These are phyloP conservation scores for Holothuria scabra DNA, from an alignment of 53 echinoderm and acorn worm species.

Conservation along the genomic window DNA sequence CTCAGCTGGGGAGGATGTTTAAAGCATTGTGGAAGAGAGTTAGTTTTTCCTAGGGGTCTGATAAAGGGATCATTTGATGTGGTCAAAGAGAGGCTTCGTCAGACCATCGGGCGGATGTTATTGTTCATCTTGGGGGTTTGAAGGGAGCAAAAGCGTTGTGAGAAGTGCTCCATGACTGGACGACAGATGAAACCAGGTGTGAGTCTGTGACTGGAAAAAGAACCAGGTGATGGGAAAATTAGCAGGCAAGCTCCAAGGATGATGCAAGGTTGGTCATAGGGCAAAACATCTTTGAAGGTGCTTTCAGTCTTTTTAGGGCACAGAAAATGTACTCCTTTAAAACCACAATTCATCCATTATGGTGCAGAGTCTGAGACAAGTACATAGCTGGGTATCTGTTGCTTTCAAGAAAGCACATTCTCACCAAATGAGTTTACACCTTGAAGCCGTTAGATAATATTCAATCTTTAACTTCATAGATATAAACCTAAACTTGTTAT, in stretches of 20 bases:
- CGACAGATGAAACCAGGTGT: constrained; percentile 23
- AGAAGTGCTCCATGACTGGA: constrained; percentile 4
- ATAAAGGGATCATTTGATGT: constrained; percentile 39
- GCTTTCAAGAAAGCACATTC: no score
- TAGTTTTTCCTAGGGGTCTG: constrained; percentile 24
- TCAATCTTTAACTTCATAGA: no score
- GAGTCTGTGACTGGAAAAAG: not conserved
- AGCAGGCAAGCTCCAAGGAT: constrained; percentile 2
- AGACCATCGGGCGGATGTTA: constrained; percentile 19
- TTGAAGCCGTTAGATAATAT: no score
- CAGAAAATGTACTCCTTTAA: no score
- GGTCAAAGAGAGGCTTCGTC: constrained; percentile 36
- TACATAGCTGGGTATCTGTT: no score
- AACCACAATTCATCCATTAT: no score
- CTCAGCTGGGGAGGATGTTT: constrained; percentile 27
- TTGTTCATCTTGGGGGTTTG: constrained; percentile 39
- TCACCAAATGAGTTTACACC: no score
- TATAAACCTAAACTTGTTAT: no score
- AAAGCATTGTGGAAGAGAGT: not conserved
- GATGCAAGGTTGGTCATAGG: no score
- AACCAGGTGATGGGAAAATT: constrained; percentile 3
- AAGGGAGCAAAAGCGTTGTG: not conserved
- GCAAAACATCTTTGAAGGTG: no score
- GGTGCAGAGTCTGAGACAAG: no score
- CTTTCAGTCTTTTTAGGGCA: no score